phyloP scores from a whole-genome alignment of 2,113 vertebrate species.

The Chloropsis hardwickii region DNA sequence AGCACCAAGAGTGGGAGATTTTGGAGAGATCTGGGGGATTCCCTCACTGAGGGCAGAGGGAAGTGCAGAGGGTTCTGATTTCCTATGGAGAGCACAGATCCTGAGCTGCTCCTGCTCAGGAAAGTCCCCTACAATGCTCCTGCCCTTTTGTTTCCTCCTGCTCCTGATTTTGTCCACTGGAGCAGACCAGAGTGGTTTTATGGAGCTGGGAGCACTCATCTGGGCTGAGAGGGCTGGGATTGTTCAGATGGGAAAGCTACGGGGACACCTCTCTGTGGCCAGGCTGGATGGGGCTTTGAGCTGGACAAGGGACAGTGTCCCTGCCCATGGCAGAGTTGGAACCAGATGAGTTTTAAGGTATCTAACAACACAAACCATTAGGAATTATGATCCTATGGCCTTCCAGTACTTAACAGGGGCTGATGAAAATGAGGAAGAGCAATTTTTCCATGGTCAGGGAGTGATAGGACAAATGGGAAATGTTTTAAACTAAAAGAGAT shows the following conservation, averaged over 20 bases:
- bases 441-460: not conserved
- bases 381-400: not conserved
- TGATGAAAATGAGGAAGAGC: not conserved
- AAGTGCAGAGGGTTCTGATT: not conserved
- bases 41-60: not conserved
- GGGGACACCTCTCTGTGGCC: not conserved
- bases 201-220: not conserved
- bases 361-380: not conserved
- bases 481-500: not conserved
- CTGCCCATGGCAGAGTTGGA: not conserved
- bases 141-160: not conserved
- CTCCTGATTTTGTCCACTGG: not conserved
- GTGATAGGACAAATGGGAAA: not conserved
- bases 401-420: not conserved
- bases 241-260: not conserved
- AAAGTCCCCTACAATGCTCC: accelerated
- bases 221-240: not conserved
- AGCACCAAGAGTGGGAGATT: not conserved
- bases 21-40: not conserved
- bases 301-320: not conserved
- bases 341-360: not conserved
- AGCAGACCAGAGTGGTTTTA: not conserved
- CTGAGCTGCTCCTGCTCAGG: not conserved
- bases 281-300: not conserved
- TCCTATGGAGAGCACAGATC: not conserved